phyloP scores from a whole-genome alignment of 2,113 vertebrate genomes.

The Menura novaehollandiae region DNA sequence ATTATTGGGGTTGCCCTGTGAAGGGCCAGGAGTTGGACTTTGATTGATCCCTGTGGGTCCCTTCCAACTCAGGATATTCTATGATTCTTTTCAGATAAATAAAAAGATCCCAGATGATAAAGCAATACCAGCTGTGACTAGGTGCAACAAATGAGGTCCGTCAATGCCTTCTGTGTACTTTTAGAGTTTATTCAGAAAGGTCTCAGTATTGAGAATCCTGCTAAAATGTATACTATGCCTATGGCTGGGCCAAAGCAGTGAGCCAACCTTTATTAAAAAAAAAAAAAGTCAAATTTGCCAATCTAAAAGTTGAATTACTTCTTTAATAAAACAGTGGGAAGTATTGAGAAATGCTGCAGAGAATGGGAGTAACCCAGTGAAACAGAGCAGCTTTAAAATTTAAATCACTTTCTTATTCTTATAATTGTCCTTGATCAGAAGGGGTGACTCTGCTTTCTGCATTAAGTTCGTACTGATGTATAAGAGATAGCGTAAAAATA shows the following conservation, averaged over 20 bases:
- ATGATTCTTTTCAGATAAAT: background rate
- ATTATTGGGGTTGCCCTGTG: background rate
- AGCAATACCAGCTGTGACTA: background rate
- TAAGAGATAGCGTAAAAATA: fast-evolving
- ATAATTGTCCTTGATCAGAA: background rate
- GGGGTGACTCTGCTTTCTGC: background rate
- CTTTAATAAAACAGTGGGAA: background rate
- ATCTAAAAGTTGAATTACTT: background rate
- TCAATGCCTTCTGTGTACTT: background rate
- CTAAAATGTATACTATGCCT: background rate
- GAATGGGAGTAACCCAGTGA: background rate
- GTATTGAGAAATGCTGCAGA: background rate
- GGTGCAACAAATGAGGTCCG: background rate
- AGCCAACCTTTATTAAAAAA: background rate
- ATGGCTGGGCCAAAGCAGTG: background rate
- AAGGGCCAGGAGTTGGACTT: background rate
- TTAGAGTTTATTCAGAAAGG: background rate
- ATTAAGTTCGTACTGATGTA: background rate
- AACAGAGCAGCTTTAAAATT: background rate
- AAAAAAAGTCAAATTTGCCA: background rate
- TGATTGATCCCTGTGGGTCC: background rate
- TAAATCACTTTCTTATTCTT: background rate
- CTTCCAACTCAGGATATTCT: background rate
- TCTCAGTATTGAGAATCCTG: background rate
- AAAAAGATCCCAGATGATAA: background rate